Evolutionary conservation across 2,113 vertebrate species (phyloP), one percentile per base, ranked within the genome.

Genomic region (Mionectes macconnelli): DNA sequence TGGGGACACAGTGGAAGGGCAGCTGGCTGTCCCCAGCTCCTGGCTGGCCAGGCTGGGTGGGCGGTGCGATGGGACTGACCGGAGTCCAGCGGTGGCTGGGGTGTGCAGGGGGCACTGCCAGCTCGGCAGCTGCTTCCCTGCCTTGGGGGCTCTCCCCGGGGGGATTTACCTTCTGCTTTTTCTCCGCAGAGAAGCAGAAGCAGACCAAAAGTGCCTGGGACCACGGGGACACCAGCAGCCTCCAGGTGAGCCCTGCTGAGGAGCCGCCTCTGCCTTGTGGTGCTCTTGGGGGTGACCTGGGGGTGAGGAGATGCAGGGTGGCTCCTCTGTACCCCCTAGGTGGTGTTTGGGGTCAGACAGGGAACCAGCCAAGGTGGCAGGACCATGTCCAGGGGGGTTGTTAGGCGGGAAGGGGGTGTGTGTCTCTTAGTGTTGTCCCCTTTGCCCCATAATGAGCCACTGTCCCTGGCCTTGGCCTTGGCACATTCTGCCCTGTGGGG

Each of bases 181-280:
- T 40, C 91, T 80, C 97, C 87, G 4, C 90, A 98, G 97, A 98
- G 92, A 98, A 97, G 96, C 99, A 99, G 97, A 99, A 98, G 83
- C 97, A 97, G 84, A 97, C 80, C 96, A 98, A 98, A 91, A 96
- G 97, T 96, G 97, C 98, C 91, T 97, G 98, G 96, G 98, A 99
- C 95, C 98, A 98, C 95, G 98, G 97, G 95, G 99, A 99, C 87
- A 98, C 98, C 94, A 98, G 98, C 97, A 99, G 98, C 93, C 97
- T 98, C 87, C 97, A 98, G 98, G 98, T 98, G 94, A 98, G 91
- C 57, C 64, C 52, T 91, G 55, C 67, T 23, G 11, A 96, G 59
- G 55, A 73, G 49, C 30, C 0, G 10, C 18, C 33, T 44, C 76
- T 42, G 69, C 42, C 69, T 45, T 1, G 8, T 33, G 18, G n/a